These are phyloP conservation scores for Hypsibius dujardini DNA, from an alignment of 1,140 invertebrate genomes.

Conservation along the genomic window DNA sequence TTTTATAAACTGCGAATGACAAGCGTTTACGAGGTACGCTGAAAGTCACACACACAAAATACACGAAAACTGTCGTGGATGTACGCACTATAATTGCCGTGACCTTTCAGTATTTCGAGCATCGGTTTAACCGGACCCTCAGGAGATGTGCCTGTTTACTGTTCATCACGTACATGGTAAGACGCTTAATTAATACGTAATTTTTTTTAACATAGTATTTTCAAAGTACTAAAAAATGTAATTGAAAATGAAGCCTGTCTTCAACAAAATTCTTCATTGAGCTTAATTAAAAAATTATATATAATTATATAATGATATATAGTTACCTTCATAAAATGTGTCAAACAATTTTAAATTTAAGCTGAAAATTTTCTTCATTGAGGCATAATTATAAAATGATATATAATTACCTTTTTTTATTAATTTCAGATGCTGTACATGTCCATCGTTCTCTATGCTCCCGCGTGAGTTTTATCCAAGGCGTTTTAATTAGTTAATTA, in stretches of 20 bases:
- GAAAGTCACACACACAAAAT: neutral
- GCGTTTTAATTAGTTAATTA: neutral
- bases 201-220: neutral
- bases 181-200: neutral
- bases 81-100: neutral
- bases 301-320: conserved; percentile 7
- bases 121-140: neutral
- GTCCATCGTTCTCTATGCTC: conserved; percentile 2
- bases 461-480: neutral
- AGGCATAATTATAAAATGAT: neutral
- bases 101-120: conserved; percentile 16
- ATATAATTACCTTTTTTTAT: neutral
- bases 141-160: neutral
- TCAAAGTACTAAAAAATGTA: neutral
- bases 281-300: neutral
- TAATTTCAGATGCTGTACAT: conserved; percentile 4
- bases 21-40: conserved; percentile 12
- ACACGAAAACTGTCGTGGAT: neutral
- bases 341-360: no score
- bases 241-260: neutral
- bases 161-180: conserved; percentile 7
- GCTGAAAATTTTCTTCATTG: neutral
- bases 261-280: neutral
- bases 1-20: neutral
- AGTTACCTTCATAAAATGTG: no score